Evolutionary conservation across 1,140 invertebrate species (phyloP).

Genomic region (Metopolophium dirhodum): DNA sequence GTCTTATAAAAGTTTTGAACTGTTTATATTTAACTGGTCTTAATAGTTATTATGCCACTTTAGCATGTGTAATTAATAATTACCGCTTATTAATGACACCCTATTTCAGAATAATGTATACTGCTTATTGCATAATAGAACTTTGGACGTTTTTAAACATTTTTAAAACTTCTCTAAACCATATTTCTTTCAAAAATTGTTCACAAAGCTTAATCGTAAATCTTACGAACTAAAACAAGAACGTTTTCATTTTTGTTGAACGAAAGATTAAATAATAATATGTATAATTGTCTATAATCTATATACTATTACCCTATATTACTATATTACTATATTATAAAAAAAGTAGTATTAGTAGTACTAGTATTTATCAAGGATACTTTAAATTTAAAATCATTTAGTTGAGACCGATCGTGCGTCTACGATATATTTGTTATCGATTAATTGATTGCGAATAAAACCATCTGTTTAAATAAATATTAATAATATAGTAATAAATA

Average conservation of each 20-base stretch:
- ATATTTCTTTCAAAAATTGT: background rate
- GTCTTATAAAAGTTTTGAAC: background rate
- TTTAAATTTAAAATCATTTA: background rate
- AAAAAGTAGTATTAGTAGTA: too few species aligned
- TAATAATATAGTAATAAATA: background rate
- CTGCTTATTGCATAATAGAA: background rate
- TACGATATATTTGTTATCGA: background rate
- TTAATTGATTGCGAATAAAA: background rate
- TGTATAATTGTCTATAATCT: background rate
- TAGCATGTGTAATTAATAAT: constrained; percentile 23
- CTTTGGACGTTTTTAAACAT: background rate
- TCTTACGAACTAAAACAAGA: background rate
- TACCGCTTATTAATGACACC: background rate
- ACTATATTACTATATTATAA: too few species aligned
- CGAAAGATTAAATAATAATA: background rate
- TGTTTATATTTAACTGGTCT: background rate
- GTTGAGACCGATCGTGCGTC: too few species aligned
- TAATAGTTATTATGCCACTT: background rate
- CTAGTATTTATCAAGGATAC: background rate
- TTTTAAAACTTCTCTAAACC: background rate
- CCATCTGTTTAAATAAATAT: background rate
- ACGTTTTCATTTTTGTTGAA: background rate
- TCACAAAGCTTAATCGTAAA: background rate
- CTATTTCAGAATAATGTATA: background rate
- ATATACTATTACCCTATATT: too few species aligned